These are phyloP conservation scores for Nycticebus coucang DNA, from an alignment of 2,113 vertebrate species.

Conservation along the genomic window DNA sequence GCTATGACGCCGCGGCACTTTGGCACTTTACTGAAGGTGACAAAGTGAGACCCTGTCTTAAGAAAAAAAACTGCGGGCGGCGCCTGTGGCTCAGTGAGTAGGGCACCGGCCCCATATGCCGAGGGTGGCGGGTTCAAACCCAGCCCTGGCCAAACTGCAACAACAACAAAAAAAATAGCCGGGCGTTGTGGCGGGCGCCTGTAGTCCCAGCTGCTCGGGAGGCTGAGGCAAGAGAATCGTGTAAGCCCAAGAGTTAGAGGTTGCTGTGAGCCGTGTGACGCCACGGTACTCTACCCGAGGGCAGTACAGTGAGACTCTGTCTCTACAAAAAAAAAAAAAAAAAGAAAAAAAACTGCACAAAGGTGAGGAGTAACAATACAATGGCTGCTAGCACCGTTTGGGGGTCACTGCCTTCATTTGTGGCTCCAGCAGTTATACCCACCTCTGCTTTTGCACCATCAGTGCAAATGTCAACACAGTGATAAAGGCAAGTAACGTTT, in stretches of 20 bases:
- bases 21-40: too few relatives aligned
- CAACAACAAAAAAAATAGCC: too few relatives aligned
- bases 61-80: not conserved
- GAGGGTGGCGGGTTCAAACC: too few relatives aligned
- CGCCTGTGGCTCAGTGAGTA: too few relatives aligned
- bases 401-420: not conserved
- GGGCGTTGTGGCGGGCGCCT: too few relatives aligned
- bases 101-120: too few relatives aligned
- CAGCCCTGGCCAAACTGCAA: too few relatives aligned
- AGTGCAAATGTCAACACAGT: not conserved
- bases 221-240: not conserved
- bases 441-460: not conserved
- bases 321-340: not conserved
- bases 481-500: not conserved
- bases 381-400: not conserved
- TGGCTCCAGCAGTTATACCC: not conserved
- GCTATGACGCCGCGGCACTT: not conserved
- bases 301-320: too few relatives aligned
- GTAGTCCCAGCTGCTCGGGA: not conserved
- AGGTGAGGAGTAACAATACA: rapidly evolving
- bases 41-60: too few relatives aligned
- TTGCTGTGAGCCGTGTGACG: not conserved
- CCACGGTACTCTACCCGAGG: too few relatives aligned
- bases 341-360: not conserved
- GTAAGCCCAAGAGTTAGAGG: not conserved